Conservation (phyloP, 1,140 invertebrate genomes). For the Lepidostoma basale region DNA sequence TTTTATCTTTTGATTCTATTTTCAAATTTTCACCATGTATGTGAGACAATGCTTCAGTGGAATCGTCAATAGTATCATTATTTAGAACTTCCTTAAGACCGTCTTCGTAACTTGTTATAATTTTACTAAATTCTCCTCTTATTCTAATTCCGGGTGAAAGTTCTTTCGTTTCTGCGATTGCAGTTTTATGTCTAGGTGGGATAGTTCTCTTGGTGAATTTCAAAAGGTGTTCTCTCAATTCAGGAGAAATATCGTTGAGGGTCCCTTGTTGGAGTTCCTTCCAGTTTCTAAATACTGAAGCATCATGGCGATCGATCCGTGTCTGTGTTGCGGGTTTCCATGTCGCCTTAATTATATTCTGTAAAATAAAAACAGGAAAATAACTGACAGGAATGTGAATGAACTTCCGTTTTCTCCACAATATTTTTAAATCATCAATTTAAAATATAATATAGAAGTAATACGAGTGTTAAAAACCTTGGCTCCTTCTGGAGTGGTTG, state of each 20-base stretch:
- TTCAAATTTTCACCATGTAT: not conserved
- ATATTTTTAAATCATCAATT: no score
- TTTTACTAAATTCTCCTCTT: conserved; percentile 52
- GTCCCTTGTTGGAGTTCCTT: conserved; percentile 62
- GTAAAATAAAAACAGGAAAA: conserved; percentile 46
- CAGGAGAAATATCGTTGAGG: conserved; percentile 56
- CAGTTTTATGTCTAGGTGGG: conserved; percentile 45
- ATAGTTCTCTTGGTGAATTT: conserved; percentile 68
- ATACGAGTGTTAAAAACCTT: no score
- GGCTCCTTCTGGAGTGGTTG: conserved; percentile 65
- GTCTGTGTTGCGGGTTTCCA: conserved; percentile 65
- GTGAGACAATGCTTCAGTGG: conserved; percentile 14
- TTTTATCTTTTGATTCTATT: no score
- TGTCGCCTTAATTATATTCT: conserved; percentile 68
- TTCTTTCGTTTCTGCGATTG: conserved; percentile 1
- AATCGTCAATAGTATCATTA: conserved; percentile 42
- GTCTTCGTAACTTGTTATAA: conserved; percentile 45
- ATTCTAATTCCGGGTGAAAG: not conserved
- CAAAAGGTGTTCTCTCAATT: conserved; percentile 65
- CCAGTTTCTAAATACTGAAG: conserved; percentile 71
- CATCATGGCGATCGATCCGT: conserved; percentile 68
- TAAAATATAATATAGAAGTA: no score
- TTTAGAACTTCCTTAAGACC: not conserved
- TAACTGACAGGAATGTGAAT: not conserved
- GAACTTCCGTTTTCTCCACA: no score